A percentile compares a stretch with the other conserved stretches of the same genome.
Conservation (phyloP, 2,113 vertebrate species). For the Ictalurus punctatus region DNA sequence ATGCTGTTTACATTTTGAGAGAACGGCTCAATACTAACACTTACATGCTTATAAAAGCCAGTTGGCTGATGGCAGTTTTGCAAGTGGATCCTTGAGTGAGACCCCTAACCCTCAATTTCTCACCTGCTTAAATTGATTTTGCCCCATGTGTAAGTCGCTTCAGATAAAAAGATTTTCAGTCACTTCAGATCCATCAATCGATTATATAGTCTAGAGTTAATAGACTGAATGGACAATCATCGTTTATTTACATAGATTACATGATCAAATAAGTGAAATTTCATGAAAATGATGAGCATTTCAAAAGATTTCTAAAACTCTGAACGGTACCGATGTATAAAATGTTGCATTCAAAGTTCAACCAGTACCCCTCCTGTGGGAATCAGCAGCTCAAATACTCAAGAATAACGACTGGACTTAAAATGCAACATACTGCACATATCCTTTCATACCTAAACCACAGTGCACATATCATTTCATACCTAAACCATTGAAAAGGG, state of each 20-base stretch:
- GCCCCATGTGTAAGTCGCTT: not conserved
- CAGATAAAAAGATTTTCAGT: not conserved
- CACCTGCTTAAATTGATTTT: not conserved
- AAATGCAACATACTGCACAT: not conserved
- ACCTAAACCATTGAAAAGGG: not conserved
- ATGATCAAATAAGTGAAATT: slow-evolving; percentile 6
- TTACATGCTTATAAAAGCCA: not conserved
- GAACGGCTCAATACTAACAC: not conserved
- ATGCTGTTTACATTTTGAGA: not conserved
- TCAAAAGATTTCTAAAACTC: not conserved
- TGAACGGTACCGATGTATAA: not conserved
- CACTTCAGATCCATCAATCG: not conserved
- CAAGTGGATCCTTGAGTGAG: not conserved
- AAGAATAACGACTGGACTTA: not conserved
- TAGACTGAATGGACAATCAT: not conserved
- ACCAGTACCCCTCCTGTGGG: not conserved
- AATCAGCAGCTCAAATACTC: not conserved
- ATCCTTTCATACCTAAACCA: not conserved
- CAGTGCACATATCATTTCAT: not conserved
- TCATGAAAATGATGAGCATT: not conserved
- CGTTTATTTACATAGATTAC: slow-evolving; percentile 29
- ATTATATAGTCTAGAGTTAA: not conserved
- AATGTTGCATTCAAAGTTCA: not conserved
- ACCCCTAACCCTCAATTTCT: not conserved
- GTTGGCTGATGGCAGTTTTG: not conserved